Percentiles rank a stretch among this genome's conserved stretches.
Conservation (phyloP, 2,113 vertebrate genomes). For the Thalassarche chlororhynchos region DNA sequence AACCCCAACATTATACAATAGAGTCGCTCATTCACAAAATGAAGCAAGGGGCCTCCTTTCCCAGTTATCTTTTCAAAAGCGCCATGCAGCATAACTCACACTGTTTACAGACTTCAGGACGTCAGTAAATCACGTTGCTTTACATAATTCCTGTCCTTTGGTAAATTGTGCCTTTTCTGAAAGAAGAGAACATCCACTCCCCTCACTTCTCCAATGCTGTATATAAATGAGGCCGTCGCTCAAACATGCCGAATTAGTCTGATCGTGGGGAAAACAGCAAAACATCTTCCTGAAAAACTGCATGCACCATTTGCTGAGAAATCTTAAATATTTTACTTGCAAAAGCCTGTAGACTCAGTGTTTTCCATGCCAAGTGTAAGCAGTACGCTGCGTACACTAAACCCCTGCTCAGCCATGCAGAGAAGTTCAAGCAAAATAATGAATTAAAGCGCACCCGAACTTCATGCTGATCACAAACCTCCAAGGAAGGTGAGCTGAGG, state of each 20-base stretch:
- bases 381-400: neutral
- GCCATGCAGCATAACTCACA: neutral
- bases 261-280: neutral
- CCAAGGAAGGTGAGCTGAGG: neutral
- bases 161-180: neutral
- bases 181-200: neutral
- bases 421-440: neutral
- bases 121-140: neutral
- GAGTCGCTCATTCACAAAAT: constrained; percentile 60
- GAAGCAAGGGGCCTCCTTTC: neutral
- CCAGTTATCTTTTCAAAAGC: constrained; percentile 10
- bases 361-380: neutral
- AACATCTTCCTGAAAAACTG: constrained; percentile 1
- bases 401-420: neutral
- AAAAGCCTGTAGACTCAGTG: neutral
- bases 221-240: neutral
- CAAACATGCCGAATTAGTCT: neutral
- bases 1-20: constrained; percentile 9
- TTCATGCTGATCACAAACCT: constrained; percentile 22
- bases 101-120: neutral
- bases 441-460: neutral
- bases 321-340: constrained; percentile 42
- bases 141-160: neutral
- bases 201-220: neutral
- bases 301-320: constrained; percentile 3